Evolutionary conservation across 2,888 invertebrate species (phyloP).

Genomic region (Epinotia bilunana): DNA sequence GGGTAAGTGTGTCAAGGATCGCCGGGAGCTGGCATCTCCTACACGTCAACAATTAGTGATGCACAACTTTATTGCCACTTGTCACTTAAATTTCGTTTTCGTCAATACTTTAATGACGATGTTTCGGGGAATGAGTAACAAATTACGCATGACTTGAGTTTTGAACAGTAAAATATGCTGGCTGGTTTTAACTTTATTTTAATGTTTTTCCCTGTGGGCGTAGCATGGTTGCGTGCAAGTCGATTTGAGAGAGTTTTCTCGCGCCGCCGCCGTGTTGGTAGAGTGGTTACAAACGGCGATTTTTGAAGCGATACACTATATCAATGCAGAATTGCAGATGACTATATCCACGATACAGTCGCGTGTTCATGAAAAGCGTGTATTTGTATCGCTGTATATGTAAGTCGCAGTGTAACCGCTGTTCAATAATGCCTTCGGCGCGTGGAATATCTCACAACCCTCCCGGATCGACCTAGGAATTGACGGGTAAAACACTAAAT

Average conservation of each 20-base stretch:
- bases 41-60: slow-evolving; percentile 45
- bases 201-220: neutral
- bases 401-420: too few relatives aligned
- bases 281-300: neutral
- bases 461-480: too few relatives aligned
- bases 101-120: slow-evolving; percentile 7
- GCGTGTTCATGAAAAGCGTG: too few relatives aligned
- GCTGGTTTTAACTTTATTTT: neutral
- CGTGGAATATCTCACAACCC: too few relatives aligned
- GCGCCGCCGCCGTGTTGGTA: too few relatives aligned
- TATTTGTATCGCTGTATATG: too few relatives aligned
- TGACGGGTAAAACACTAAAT: too few relatives aligned
- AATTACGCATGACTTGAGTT: neutral
- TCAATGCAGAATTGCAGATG: too few relatives aligned
- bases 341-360: too few relatives aligned
- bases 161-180: too few relatives aligned
- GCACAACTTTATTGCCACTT: slow-evolving; percentile 5
- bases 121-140: slow-evolving; percentile 3
- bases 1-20: slow-evolving; percentile 75
- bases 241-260: neutral
- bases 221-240: neutral
- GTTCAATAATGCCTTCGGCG: too few relatives aligned
- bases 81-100: slow-evolving; percentile 14
- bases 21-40: slow-evolving; percentile 55
- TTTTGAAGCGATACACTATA: too few relatives aligned